A percentile compares a stretch with the other conserved stretches of the same genome.
Conservation (phyloP, 2,797 vertebrate species). For the Hemitrygon akajei region DNA sequence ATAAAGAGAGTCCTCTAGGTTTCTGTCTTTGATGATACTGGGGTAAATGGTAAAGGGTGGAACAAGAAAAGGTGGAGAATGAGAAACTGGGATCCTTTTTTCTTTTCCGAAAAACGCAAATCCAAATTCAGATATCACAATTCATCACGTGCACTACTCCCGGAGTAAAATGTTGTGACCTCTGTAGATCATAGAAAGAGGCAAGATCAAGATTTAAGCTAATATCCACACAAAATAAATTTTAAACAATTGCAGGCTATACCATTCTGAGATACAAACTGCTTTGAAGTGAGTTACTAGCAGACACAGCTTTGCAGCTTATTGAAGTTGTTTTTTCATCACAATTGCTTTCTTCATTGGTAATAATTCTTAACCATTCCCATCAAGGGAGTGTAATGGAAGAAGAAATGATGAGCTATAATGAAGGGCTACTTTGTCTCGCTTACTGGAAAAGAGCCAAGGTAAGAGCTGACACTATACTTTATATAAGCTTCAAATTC, state of each 20-base stretch:
- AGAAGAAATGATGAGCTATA: background rate
- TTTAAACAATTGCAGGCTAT: background rate
- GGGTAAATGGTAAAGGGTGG: background rate
- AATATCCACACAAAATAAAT: background rate
- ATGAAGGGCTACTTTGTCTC: background rate
- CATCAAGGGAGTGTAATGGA: slow-evolving; percentile 11
- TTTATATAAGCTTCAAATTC: background rate
- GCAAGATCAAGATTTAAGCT: background rate
- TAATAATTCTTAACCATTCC: background rate
- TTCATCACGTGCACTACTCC: background rate
- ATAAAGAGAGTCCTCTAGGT: background rate
- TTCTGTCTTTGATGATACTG: background rate
- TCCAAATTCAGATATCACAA: background rate
- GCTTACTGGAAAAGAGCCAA: background rate
- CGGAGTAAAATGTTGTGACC: background rate
- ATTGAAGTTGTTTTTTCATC: background rate
- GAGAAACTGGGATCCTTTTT: background rate
- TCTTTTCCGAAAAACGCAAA: background rate
- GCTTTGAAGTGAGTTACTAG: background rate
- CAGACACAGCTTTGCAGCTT: background rate
- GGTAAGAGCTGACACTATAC: slow-evolving; percentile 9
- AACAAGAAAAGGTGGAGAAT: background rate
- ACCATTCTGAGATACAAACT: background rate
- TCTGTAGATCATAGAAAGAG: background rate
- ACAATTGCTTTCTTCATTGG: background rate